Evolutionary conservation across 2,797 vertebrate species (phyloP).

Genomic region (Cyprinella venusta): DNA sequence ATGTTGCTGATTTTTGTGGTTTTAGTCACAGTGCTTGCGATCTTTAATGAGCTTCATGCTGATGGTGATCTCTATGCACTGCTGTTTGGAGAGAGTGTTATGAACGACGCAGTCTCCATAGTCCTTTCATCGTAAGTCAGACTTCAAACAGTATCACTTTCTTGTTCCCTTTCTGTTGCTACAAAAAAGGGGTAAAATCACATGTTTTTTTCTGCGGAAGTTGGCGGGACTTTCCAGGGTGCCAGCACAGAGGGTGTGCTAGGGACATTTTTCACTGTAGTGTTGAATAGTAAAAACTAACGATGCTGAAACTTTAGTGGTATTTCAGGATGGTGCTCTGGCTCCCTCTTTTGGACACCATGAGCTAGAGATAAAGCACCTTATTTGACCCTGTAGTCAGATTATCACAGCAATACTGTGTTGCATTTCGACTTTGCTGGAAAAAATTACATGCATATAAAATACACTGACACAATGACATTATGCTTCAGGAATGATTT

Average conservation of each 20-base stretch:
- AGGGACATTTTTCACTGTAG: conserved; percentile 59
- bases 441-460: neutral
- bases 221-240: neutral
- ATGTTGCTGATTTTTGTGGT: conserved; percentile 14
- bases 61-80: conserved; percentile 98
- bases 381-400: neutral
- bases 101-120: conserved; percentile 97
- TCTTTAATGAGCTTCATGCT: conserved; percentile 96
- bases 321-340: conserved; percentile 40
- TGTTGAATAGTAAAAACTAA: conserved; percentile 33
- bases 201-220: neutral
- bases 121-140: conserved; percentile 68
- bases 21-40: conserved; percentile 94
- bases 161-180: neutral
- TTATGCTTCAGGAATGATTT: neutral
- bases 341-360: conserved; percentile 69
- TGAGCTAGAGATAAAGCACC: neutral
- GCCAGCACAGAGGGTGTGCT: conserved; percentile 13
- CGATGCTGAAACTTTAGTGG: neutral
- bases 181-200: neutral
- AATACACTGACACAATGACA: no score
- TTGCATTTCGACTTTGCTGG: neutral
- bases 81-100: conserved; percentile 96
- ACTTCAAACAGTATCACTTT: conserved; percentile 8
- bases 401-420: neutral